A percentile compares a stretch with the other conserved stretches of the same genome.
These are phyloP conservation scores for Amphiprion ocellaris DNA, from an alignment of 2,113 vertebrate species.

Conservation along the genomic window DNA sequence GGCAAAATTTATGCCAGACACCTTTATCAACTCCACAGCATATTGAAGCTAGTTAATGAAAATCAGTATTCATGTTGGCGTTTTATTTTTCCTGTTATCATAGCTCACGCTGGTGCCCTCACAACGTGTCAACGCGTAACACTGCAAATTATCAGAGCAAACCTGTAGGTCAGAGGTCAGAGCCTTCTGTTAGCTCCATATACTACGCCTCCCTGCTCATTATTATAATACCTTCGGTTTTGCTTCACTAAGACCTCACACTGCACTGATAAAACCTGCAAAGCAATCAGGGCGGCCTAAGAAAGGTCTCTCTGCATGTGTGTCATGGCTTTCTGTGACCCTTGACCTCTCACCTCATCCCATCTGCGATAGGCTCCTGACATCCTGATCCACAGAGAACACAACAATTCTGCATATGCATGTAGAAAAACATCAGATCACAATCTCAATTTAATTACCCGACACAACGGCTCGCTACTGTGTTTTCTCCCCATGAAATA, in stretches of 20 bases:
- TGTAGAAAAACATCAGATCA: slow-evolving; percentile 49
- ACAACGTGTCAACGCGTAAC: slow-evolving; percentile 32
- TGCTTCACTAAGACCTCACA: slow-evolving; percentile 12
- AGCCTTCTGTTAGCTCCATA: slow-evolving; percentile 29
- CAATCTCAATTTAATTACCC: slow-evolving; percentile 65
- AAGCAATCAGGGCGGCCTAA: slow-evolving; percentile 12
- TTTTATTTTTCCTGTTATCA: slow-evolving; percentile 26
- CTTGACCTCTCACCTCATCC: slow-evolving; percentile 30
- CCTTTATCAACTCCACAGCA: slow-evolving; percentile 39
- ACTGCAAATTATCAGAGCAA: slow-evolving; percentile 27
- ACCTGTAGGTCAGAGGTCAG: slow-evolving; percentile 41
- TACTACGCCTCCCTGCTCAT: slow-evolving; percentile 31
- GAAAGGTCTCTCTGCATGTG: slow-evolving; percentile 5
- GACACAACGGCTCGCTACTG: slow-evolving; percentile 32
- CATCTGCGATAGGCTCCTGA: slow-evolving; percentile 12
- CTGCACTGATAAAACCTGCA: slow-evolving; percentile 34
- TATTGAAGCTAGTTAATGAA: slow-evolving; percentile 37
- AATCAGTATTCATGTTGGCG: slow-evolving; percentile 35
- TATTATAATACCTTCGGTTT: slow-evolving; percentile 30
- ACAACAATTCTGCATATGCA: slow-evolving; percentile 23
- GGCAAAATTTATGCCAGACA: slow-evolving; percentile 43
- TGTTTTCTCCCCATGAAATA: slow-evolving; percentile 64
- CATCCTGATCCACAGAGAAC: slow-evolving; percentile 1
- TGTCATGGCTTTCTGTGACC: background rate
- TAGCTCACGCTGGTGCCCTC: slow-evolving; percentile 5